Conservation (phyloP, 1,140 invertebrate species). For the Drosophila cardini region DNA sequence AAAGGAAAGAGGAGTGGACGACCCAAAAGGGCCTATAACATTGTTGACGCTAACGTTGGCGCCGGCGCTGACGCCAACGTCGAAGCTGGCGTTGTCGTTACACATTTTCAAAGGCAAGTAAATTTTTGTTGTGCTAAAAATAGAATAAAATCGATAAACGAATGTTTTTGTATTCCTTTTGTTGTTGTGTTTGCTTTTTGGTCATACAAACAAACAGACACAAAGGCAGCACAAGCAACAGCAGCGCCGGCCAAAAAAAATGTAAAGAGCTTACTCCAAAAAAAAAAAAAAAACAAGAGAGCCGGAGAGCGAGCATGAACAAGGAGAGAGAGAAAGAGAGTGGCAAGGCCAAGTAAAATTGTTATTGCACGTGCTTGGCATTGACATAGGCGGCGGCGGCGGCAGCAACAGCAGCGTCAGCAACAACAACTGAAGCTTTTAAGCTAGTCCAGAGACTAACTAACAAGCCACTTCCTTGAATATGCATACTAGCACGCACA, state of each 20-base stretch:
- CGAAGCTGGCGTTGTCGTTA: constrained; percentile 41
- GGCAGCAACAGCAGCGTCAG: constrained; percentile 12
- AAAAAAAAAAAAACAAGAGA: constrained; percentile 13
- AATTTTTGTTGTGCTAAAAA: constrained; percentile 79
- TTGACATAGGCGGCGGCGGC: constrained; percentile 58
- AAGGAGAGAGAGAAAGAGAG: constrained; percentile 6
- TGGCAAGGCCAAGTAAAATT: constrained; percentile 23
- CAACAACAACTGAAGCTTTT: constrained; percentile 22
- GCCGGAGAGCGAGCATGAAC: constrained; percentile 1
- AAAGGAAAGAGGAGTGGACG: constrained; percentile 20
- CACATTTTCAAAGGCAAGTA: constrained; percentile 75
- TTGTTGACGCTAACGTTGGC: constrained; percentile 10
- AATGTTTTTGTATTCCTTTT: constrained; percentile 59
- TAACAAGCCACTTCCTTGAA: constrained; percentile 36
- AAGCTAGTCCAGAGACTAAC: constrained; percentile 20
- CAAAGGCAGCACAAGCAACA: constrained; percentile 15
- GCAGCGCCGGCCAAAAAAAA: constrained; percentile 19
- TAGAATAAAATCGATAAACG: constrained; percentile 84
- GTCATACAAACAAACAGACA: constrained; percentile 58
- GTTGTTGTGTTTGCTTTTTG: constrained; percentile 46
- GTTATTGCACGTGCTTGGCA: constrained; percentile 72
- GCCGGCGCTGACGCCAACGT: constrained; percentile 8
- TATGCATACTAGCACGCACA: not conserved
- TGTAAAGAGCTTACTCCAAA: constrained; percentile 28
- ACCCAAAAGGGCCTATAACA: constrained; percentile 12